A percentile compares a stretch with the other conserved stretches of the same genome.
phyloP scores from a whole-genome alignment of 2,888 invertebrate genomes.

The Rhagonycha lutea region DNA sequence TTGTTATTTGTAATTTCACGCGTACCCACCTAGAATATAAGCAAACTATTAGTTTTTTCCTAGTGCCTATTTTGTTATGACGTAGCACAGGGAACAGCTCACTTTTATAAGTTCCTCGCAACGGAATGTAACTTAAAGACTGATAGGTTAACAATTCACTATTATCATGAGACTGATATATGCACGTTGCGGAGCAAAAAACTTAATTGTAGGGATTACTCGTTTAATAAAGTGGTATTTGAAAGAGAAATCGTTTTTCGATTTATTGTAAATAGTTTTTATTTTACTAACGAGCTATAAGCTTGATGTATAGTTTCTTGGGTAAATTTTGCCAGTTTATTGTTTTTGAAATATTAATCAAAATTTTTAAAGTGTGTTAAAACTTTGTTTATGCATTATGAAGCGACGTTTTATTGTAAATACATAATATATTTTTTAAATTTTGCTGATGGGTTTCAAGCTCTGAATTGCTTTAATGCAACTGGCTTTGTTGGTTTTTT shows the following conservation, averaged over 20 bases:
- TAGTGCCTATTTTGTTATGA: background rate
- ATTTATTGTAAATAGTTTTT: background rate
- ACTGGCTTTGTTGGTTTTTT: background rate
- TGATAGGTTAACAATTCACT: constrained; percentile 1
- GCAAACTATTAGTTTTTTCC: background rate
- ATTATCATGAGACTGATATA: constrained; percentile 4
- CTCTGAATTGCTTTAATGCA: background rate
- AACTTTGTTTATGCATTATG: background rate
- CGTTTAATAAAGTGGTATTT: background rate
- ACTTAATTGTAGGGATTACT: background rate
- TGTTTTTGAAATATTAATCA: background rate
- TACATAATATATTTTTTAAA: background rate
- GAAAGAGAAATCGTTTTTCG: background rate
- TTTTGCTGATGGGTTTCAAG: background rate
- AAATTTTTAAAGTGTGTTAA: background rate
- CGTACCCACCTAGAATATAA: background rate
- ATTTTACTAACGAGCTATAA: background rate
- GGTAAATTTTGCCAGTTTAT: background rate
- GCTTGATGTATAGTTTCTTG: background rate
- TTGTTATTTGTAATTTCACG: background rate
- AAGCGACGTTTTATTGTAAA: background rate
- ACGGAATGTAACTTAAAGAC: constrained; percentile 4
- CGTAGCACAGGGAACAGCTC: background rate
- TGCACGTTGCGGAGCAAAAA: constrained; percentile 3
- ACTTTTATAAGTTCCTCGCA: constrained; percentile 3